Conservation (phyloP, 1,140 invertebrate genomes). For the Steinernema khuongi region DNA sequence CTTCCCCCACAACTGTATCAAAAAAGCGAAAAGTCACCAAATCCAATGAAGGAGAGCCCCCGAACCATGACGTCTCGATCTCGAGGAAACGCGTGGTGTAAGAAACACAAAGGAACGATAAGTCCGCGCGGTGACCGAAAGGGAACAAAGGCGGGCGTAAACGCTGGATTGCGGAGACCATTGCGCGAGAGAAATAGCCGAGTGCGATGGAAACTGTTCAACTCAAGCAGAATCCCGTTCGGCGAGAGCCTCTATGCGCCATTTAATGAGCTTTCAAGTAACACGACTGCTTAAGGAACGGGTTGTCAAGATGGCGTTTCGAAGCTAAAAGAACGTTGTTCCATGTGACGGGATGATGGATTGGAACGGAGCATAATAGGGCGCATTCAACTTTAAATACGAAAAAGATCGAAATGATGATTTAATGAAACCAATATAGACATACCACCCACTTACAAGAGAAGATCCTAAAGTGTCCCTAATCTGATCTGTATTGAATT, state of each 20-base stretch:
- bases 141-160: background rate
- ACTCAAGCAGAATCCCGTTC: background rate
- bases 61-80: background rate
- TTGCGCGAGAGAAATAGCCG: background rate
- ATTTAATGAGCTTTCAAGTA: background rate
- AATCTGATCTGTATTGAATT: too few relatives aligned
- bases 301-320: background rate
- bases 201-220: background rate
- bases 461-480: too few relatives aligned
- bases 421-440: too few relatives aligned
- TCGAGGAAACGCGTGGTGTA: background rate
- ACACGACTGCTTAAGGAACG: too few relatives aligned
- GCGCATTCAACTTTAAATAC: too few relatives aligned
- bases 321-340: too few relatives aligned
- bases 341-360: too few relatives aligned
- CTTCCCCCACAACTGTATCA: too few relatives aligned
- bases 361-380: too few relatives aligned
- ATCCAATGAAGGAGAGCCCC: background rate
- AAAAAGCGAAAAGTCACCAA: background rate
- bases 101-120: background rate
- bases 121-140: slow-evolving; percentile 5
- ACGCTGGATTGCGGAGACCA: background rate
- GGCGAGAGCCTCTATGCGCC: background rate
- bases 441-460: too few relatives aligned
- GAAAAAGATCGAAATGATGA: too few relatives aligned